Percentiles rank a stretch among this genome's conserved stretches.
These are phyloP conservation scores for Eupeodes luniger DNA, from an alignment of 2,888 invertebrate genomes.

Conservation along the genomic window DNA sequence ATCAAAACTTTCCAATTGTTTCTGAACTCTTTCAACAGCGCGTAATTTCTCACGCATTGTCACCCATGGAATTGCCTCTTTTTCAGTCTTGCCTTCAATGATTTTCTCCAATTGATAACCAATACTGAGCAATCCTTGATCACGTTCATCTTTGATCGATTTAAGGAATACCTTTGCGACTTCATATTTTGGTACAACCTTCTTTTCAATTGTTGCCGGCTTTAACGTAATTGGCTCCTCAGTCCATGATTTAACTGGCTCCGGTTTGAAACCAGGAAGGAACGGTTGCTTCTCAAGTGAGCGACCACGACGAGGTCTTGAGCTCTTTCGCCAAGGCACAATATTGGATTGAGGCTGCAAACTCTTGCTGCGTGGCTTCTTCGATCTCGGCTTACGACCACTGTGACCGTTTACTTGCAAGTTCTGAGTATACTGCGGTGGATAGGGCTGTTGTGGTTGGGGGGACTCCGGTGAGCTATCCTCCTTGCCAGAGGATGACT, in stretches of 20 bases:
- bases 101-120: constrained; percentile 83
- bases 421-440: constrained; percentile 80
- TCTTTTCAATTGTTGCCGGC: constrained; percentile 86
- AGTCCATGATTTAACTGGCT: constrained; percentile 86
- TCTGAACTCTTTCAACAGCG: constrained; percentile 83
- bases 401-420: constrained; percentile 80
- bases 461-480: constrained; percentile 82
- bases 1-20: constrained; percentile 82
- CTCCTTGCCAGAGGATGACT: constrained; percentile 83
- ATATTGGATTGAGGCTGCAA: constrained; percentile 82
- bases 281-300: constrained; percentile 84
- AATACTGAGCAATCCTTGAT: constrained; percentile 82
- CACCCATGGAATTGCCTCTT: constrained; percentile 83
- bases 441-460: constrained; percentile 76
- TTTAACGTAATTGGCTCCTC: constrained; percentile 87
- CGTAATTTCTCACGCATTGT: constrained; percentile 83
- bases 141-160: constrained; percentile 85
- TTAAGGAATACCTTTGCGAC: constrained; percentile 84
- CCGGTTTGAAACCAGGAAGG: constrained; percentile 82
- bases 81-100: constrained; percentile 82
- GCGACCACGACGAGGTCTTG: constrained; percentile 83
- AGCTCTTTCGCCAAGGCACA: constrained; percentile 83
- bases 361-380: constrained; percentile 83
- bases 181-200: constrained; percentile 85
- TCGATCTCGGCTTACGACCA: constrained; percentile 81